Evolutionary conservation across 1,140 invertebrate genomes (phyloP), one percentile per base, ranked within the genome.

Genomic region (Solen grandis): DNA sequence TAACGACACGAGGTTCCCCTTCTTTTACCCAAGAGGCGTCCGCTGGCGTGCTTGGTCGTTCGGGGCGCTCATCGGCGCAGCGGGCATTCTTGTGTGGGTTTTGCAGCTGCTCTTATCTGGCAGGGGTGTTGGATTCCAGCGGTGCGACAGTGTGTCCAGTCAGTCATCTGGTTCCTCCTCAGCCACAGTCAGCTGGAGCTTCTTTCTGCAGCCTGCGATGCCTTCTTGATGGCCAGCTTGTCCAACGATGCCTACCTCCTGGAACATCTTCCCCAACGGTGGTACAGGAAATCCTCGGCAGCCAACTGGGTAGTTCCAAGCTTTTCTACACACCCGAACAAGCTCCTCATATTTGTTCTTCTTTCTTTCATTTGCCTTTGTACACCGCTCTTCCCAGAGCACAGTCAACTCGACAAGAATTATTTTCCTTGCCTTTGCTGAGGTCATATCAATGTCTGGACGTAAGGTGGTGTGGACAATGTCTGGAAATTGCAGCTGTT

Each of bases 321-420:
- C 41, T 25, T 52, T 50, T 57, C 66, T 66, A 19, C 60, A 66
- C 16, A 65, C n/a, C n/a, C n/a, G n/a, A n/a, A n/a, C n/a, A n/a
- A n/a, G n/a, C n/a, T n/a, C n/a, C n/a, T n/a, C n/a, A n/a, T n/a
- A n/a, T n/a, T n/a, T n/a, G n/a, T n/a, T n/a, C n/a, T n/a, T n/a
- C n/a, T n/a, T n/a, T n/a, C 83, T 55, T 41, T 82, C 79, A 50
- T 84, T n/a, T 22, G 83, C 79, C 59, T 82, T 68, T 19, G 22
- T 33, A 68, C 33, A 83, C 60, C 65, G 36, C 25, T 72, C 50
- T 33, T 83, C 62, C 66, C 68, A 66, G n/a, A n/a, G n/a, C n/a
- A n/a, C n/a, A n/a, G n/a, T n/a, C n/a, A n/a, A n/a, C n/a, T n/a
- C n/a, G n/a, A n/a, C n/a, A n/a, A n/a, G n/a, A n/a, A n/a, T n/a